Percentiles rank a stretch among this genome's conserved stretches.
These are phyloP conservation scores for Ceryle rudis DNA, from an alignment of 2,797 vertebrate species.

Conservation along the genomic window DNA sequence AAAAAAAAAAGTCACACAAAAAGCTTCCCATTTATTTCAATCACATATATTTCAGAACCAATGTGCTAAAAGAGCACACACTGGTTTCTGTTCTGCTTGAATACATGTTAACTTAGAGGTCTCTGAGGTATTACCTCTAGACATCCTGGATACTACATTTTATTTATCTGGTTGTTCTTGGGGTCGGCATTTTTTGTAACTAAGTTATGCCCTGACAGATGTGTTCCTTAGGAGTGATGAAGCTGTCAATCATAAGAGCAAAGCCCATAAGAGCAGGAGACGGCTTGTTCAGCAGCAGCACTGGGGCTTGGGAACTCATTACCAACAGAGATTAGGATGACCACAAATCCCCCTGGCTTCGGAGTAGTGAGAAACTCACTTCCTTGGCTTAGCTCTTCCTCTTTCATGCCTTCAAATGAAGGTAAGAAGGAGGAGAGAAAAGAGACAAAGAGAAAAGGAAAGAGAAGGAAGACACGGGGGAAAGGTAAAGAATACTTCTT, in stretches of 20 bases:
- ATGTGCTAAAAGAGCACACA: background rate
- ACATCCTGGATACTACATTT: background rate
- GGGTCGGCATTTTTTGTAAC: background rate
- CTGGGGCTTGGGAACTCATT: background rate
- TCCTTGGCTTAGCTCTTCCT: background rate
- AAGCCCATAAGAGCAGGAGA: background rate
- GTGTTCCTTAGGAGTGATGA: background rate
- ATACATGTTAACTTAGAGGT: background rate
- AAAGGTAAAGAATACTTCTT: background rate
- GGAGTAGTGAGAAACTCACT: background rate
- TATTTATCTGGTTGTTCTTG: background rate
- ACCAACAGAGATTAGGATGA: background rate
- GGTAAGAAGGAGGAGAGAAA: background rate
- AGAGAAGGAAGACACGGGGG: background rate
- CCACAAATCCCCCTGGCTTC: conserved; percentile 1
- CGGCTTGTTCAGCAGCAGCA: background rate
- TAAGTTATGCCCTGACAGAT: background rate
- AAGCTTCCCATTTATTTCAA: background rate
- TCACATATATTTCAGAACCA: background rate
- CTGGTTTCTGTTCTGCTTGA: background rate
- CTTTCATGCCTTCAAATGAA: background rate
- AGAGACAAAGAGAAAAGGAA: background rate
- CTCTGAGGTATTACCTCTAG: background rate
- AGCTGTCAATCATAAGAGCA: background rate
- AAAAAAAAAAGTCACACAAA: background rate